Conservation (phyloP, 2,797 vertebrate genomes). For the Gymnoscopelus braueri region DNA sequence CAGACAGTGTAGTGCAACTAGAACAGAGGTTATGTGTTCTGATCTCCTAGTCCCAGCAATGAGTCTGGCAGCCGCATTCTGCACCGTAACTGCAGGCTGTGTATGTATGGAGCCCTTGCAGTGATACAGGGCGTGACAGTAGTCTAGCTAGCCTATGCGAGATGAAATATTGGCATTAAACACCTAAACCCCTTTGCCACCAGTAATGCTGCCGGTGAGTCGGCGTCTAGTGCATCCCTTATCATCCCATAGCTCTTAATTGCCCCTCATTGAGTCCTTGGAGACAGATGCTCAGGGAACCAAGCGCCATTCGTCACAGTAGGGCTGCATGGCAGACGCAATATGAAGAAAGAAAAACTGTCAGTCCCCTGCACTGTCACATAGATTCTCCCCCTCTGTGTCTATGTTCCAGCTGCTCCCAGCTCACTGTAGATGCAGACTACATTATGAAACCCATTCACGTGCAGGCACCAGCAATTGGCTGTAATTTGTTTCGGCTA, state of each 20-base stretch:
- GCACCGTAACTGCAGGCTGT: no score
- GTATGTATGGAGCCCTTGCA: no score
- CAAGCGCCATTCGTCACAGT: slow-evolving; percentile 81
- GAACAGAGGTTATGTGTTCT: no score
- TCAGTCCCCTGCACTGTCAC: slow-evolving; percentile 77
- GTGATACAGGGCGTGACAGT: no score
- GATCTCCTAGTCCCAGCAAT: no score
- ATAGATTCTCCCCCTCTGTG: slow-evolving; percentile 76
- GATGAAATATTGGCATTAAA: no score
- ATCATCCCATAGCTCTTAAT: slow-evolving; percentile 71
- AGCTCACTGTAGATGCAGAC: slow-evolving; percentile 78
- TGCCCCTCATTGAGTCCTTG: slow-evolving; percentile 72
- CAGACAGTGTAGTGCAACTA: no score
- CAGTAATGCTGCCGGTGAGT: slow-evolving; percentile 53
- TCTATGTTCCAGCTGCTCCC: slow-evolving; percentile 73
- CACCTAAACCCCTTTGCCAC: slow-evolving; percentile 52
- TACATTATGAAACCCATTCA: slow-evolving; percentile 79
- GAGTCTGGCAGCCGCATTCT: no score
- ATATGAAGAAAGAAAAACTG: slow-evolving; percentile 74
- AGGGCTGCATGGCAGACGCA: slow-evolving; percentile 66
- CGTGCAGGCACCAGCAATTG: slow-evolving; percentile 78
- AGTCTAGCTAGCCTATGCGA: no score
- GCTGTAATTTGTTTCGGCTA: slow-evolving; percentile 80
- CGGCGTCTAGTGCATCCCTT: slow-evolving; percentile 58
- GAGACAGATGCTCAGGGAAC: slow-evolving; percentile 77